Evolutionary conservation across 2,113 vertebrate species (phyloP).

Genomic region (Psettodes erumei): DNA sequence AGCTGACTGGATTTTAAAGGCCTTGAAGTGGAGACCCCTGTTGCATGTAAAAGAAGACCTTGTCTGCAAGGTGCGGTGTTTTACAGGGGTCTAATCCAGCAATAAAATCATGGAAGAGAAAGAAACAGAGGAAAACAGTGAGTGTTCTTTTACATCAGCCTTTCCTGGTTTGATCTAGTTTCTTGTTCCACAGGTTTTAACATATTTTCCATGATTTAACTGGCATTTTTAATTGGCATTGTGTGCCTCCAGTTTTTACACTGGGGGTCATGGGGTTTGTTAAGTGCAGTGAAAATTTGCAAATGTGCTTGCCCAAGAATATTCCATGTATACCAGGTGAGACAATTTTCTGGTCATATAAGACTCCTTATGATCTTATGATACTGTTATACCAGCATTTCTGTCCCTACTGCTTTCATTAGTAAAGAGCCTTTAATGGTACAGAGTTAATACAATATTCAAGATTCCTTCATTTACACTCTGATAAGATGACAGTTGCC

Average conservation of each 20-base stretch:
- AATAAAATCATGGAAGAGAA: slow-evolving; percentile 54
- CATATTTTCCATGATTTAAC: slow-evolving; percentile 63
- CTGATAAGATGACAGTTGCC: neutral
- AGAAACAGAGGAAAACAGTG: slow-evolving; percentile 50
- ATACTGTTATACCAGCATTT: neutral
- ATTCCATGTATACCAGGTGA: slow-evolving; percentile 5
- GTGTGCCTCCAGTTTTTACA: slow-evolving; percentile 51
- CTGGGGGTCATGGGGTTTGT: slow-evolving; percentile 44
- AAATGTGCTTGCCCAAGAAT: slow-evolving; percentile 23
- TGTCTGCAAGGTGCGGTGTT: slow-evolving; percentile 69
- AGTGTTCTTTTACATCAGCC: slow-evolving; percentile 54
- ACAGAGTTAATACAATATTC: neutral
- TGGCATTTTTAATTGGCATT: slow-evolving; percentile 25
- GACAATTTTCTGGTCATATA: neutral
- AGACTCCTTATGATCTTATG: too few relatives aligned
- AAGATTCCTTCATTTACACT: too few relatives aligned
- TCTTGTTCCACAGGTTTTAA: slow-evolving; percentile 45
- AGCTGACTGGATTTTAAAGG: slow-evolving; percentile 76
- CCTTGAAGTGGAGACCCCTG: slow-evolving; percentile 59
- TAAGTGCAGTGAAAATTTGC: slow-evolving; percentile 41
- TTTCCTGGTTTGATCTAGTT: slow-evolving; percentile 63
- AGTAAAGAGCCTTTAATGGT: neutral
- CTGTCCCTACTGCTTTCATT: neutral
- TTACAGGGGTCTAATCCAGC: slow-evolving; percentile 74
- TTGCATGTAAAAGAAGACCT: slow-evolving; percentile 65